Base-by-base conservation (phyloP, 2,888 invertebrate species). In the Deilephila elpenor region DNA sequence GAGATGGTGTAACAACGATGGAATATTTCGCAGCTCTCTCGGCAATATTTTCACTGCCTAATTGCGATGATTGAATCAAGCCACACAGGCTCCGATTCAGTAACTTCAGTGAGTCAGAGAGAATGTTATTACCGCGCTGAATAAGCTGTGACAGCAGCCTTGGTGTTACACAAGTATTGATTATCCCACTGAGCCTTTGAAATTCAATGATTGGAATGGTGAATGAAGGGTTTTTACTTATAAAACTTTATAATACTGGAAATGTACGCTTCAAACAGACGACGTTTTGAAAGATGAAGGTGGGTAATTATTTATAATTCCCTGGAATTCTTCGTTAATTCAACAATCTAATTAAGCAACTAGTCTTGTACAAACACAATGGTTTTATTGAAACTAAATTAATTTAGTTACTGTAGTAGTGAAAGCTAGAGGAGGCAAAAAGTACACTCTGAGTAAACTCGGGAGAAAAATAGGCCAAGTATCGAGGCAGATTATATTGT, bases 31-130 rank as follows among this genome's bases (percentile, higher is more conserved):
- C 70, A 61, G 53, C 20, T 32, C 25, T 20, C 71, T 32, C 70
- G 72, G 34, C 61, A 61, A 73, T 73, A 73, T 73, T 73, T 73
- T 73, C 73, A 59, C 70, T 62, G 73, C 56, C 71, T 73, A 73
- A 73, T 71, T 73, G 71, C 61, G 61, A 71, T 37, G 70, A 73
- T 73, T 70, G 71, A 73, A 71, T 61, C 17, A 73, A 73, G 60
- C 70, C 34, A 29, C 51, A 25, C 73, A 51, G 71, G 70, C 20
- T 51, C 61, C 17, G 61, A 73, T 62, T 71, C 56, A 53, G 70
- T 51, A 5, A 64, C 14, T 64, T 20, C 1, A 20, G 20, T 37
- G 64, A 62, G 7, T 34, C 60, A 60, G 25, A 32, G 29, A 17
- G 60, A 60, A 59, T 59, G 8, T 59, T 25, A 59, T 59, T 59